A percentile compares a stretch with the other conserved stretches of the same genome.
Conservation (phyloP, 2,113 vertebrate species). For the Larimichthys crocea region DNA sequence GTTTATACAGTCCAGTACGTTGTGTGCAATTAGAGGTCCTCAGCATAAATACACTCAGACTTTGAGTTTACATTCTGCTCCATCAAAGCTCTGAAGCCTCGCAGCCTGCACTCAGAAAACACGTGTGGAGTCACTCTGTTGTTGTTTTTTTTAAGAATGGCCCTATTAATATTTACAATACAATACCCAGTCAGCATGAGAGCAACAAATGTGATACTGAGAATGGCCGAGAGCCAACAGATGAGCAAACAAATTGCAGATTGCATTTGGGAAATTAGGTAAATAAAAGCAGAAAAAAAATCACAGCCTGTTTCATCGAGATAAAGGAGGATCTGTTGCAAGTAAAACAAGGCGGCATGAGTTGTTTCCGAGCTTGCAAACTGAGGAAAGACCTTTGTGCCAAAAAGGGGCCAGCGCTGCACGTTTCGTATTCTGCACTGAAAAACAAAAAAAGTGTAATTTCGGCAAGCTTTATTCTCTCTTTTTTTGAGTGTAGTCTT, state of each 20-base stretch:
- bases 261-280: conserved; percentile 39
- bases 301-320: conserved; percentile 24
- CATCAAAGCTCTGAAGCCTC: conserved; percentile 3
- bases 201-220: conserved; percentile 6
- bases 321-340: conserved; percentile 27
- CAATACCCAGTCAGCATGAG: conserved; percentile 7
- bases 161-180: conserved; percentile 45
- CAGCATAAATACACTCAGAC: conserved; percentile 37
- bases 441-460: conserved; percentile 9
- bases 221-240: conserved; percentile 19
- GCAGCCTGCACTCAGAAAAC: conserved; percentile 6
- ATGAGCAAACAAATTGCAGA: conserved; percentile 30
- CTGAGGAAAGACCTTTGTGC: conserved; percentile 2
- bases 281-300: conserved; percentile 29
- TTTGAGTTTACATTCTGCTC: conserved; percentile 46
- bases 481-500: background rate
- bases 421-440: background rate
- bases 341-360: conserved; percentile 12
- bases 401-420: background rate
- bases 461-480: background rate
- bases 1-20: conserved; percentile 46
- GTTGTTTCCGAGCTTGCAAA: conserved; percentile 13
- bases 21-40: conserved; percentile 36
- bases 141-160: background rate
- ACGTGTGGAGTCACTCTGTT: conserved; percentile 7